These are phyloP conservation scores for Thermophis baileyi DNA, from an alignment of 2,113 vertebrate genomes.

Conservation along the genomic window DNA sequence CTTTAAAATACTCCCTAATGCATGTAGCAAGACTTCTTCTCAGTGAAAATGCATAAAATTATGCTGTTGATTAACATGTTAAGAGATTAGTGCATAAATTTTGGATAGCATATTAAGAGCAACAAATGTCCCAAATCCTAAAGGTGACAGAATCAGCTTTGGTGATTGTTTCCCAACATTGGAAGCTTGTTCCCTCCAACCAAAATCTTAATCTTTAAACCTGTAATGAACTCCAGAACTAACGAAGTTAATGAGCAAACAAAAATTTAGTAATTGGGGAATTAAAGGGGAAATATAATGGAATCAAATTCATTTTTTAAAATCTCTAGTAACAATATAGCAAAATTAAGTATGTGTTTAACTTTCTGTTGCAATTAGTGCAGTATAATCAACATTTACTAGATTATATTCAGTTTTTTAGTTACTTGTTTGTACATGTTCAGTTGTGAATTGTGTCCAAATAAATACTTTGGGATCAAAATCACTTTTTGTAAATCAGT, in stretches of 20 bases:
- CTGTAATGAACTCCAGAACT: not conserved
- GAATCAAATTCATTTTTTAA: not conserved
- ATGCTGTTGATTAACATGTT: not conserved
- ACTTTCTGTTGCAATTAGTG: not conserved
- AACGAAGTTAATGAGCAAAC: not conserved
- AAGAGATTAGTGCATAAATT: not conserved
- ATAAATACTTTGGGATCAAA: not conserved
- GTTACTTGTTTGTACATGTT: not conserved
- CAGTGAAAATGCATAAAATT: not conserved
- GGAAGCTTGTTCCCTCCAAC: not conserved
- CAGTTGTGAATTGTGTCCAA: not conserved
- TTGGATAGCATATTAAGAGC: not conserved
- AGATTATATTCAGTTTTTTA: not conserved
- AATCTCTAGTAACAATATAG: not conserved
- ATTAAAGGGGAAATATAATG: not conserved
- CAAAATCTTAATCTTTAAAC: not conserved
- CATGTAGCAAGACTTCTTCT: too few relatives aligned
- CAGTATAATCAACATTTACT: not conserved
- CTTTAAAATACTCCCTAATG: not conserved
- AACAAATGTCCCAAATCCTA: not conserved
- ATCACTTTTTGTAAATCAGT: not conserved
- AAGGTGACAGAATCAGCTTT: not conserved
- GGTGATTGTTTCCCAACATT: not conserved
- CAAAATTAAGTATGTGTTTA: not conserved
- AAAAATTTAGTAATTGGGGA: not conserved